These are phyloP conservation scores for Seladonia tumulorum DNA, from an alignment of 2,888 invertebrate species.

Conservation along the genomic window DNA sequence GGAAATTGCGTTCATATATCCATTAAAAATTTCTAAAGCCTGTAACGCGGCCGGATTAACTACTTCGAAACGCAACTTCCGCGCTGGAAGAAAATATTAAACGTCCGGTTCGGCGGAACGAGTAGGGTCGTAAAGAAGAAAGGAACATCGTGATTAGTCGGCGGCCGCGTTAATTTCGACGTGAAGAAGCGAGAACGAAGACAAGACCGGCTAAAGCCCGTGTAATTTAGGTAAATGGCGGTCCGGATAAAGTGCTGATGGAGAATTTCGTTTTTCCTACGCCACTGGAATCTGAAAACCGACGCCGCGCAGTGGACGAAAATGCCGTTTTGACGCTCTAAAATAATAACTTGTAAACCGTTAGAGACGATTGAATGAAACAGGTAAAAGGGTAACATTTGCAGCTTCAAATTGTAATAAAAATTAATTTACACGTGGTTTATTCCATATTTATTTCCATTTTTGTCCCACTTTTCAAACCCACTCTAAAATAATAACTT, in stretches of 20 bases:
- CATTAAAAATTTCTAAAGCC: background rate
- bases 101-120: background rate
- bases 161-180: conserved; percentile 25
- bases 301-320: background rate
- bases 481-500: too few relatives aligned
- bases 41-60: background rate
- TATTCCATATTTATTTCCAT: too few relatives aligned
- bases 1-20: background rate
- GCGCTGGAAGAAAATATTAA: background rate
- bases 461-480: too few relatives aligned
- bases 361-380: too few relatives aligned
- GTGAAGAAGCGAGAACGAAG: conserved; percentile 8
- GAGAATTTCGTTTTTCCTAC: conserved; percentile 28
- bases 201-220: conserved; percentile 27
- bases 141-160: conserved; percentile 15
- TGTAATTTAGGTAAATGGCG: conserved; percentile 50
- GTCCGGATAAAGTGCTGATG: conserved; percentile 43
- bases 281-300: background rate
- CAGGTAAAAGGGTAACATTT: too few relatives aligned
- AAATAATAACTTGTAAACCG: too few relatives aligned
- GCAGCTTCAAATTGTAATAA: too few relatives aligned
- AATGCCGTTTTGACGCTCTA: too few relatives aligned
- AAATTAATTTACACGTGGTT: too few relatives aligned
- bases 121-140: background rate
- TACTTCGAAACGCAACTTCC: conserved; percentile 1